Percentiles rank a stretch among this genome's conserved stretches.
These are phyloP conservation scores for Bacillus rossius DNA, from an alignment of 1,140 invertebrate genomes.

Conservation along the genomic window DNA sequence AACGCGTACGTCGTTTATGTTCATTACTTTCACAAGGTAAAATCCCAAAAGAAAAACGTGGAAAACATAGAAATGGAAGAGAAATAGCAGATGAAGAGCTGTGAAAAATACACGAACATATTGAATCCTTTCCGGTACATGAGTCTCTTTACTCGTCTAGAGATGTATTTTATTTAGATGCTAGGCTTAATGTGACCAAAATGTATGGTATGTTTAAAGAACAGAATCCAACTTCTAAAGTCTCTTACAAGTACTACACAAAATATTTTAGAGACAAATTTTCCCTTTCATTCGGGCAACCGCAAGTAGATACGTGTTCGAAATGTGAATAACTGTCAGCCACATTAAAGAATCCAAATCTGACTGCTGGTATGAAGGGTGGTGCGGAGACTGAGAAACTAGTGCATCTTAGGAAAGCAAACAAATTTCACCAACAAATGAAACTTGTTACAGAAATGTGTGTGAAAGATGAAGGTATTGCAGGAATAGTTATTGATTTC, in stretches of 20 bases:
- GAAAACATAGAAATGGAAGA: neutral
- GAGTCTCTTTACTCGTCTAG: neutral
- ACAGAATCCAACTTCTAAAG: neutral
- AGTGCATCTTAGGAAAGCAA: no score
- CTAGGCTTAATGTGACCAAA: neutral
- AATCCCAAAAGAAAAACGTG: neutral
- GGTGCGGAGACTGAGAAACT: no score
- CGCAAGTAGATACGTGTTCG: neutral
- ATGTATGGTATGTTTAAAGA: neutral
- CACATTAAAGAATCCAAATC: no score
- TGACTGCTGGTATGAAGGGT: no score
- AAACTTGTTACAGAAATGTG: neutral
- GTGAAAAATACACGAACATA: neutral
- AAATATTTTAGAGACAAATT: conserved; percentile 2
- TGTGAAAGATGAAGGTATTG: neutral
- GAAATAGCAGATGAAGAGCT: neutral
- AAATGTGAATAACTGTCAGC: neutral
- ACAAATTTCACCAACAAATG: no score
- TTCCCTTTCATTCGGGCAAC: neutral
- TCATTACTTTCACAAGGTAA: neutral
- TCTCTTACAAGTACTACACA: conserved; percentile 4
- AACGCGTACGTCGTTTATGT: neutral
- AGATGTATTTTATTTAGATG: neutral
- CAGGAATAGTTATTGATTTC: no score
- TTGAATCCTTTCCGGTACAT: neutral